These are phyloP conservation scores for Platycercus adscitus DNA, from an alignment of 2,113 vertebrate genomes.

Conservation along the genomic window DNA sequence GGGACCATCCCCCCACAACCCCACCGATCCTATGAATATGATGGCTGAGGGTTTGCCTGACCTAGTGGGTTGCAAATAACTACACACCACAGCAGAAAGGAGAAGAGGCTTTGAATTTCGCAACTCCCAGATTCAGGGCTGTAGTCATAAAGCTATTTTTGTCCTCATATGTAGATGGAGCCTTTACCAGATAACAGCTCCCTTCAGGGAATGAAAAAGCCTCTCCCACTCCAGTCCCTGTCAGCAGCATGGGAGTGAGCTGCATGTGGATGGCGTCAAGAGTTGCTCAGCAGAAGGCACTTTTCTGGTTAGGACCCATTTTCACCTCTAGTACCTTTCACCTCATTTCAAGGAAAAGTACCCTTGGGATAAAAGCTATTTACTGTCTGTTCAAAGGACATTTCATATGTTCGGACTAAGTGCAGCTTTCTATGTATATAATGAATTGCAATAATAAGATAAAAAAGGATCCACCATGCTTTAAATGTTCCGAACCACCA, in stretches of 20 bases:
- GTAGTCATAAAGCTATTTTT: background rate
- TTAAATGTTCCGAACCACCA: background rate
- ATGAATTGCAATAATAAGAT: background rate
- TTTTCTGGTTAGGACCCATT: background rate
- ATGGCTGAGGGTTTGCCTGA: background rate
- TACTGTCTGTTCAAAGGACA: background rate
- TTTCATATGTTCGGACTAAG: background rate
- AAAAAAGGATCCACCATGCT: background rate
- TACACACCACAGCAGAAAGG: background rate
- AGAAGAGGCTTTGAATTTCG: background rate
- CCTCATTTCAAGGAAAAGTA: background rate
- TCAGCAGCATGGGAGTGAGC: background rate
- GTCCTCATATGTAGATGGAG: background rate
- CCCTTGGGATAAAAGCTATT: background rate
- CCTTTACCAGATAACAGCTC: background rate
- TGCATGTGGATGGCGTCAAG: accelerated
- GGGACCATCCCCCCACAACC: background rate
- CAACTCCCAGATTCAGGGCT: background rate
- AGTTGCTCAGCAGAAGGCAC: background rate
- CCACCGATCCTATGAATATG: background rate
- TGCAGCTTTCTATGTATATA: background rate
- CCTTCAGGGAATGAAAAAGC: background rate
- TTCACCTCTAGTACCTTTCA: background rate
- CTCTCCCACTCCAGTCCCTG: background rate
- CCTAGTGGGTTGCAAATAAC: background rate